Evolutionary conservation across 2,888 invertebrate genomes (phyloP).

Genomic region (Ornithoptera priamus): DNA sequence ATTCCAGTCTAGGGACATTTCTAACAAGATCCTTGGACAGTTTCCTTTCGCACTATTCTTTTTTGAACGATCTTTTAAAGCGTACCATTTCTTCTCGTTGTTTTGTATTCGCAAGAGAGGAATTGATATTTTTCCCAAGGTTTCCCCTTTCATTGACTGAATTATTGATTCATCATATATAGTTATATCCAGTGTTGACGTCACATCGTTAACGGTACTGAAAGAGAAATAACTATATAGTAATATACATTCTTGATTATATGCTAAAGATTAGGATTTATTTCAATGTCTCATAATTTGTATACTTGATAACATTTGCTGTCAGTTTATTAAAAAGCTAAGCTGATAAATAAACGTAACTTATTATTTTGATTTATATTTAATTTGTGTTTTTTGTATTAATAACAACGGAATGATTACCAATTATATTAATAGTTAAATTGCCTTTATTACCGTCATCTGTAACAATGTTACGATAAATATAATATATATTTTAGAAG

Average conservation of each 20-base stretch:
- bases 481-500: background rate
- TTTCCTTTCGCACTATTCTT: slow-evolving; percentile 60
- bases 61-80: slow-evolving; percentile 61
- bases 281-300: too few relatives aligned
- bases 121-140: slow-evolving; percentile 64
- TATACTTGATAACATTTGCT: too few relatives aligned
- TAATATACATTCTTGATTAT: background rate
- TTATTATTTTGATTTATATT: too few relatives aligned
- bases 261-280: background rate
- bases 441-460: too few relatives aligned
- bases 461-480: too few relatives aligned
- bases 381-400: too few relatives aligned
- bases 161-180: slow-evolving; percentile 66
- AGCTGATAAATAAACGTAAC: too few relatives aligned
- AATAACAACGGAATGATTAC: too few relatives aligned
- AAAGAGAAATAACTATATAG: slow-evolving; percentile 33
- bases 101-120: slow-evolving; percentile 65
- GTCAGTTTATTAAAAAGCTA: too few relatives aligned
- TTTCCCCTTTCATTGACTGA: slow-evolving; percentile 54
- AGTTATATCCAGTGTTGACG: slow-evolving; percentile 65
- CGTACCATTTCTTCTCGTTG: slow-evolving; percentile 69
- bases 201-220: slow-evolving; percentile 66
- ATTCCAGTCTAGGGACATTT: slow-evolving; percentile 72
- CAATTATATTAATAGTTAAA: too few relatives aligned
- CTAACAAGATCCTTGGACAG: slow-evolving; percentile 63